These are phyloP conservation scores for Pachypsylla venusta DNA, from an alignment of 1,140 invertebrate species.

Conservation along the genomic window DNA sequence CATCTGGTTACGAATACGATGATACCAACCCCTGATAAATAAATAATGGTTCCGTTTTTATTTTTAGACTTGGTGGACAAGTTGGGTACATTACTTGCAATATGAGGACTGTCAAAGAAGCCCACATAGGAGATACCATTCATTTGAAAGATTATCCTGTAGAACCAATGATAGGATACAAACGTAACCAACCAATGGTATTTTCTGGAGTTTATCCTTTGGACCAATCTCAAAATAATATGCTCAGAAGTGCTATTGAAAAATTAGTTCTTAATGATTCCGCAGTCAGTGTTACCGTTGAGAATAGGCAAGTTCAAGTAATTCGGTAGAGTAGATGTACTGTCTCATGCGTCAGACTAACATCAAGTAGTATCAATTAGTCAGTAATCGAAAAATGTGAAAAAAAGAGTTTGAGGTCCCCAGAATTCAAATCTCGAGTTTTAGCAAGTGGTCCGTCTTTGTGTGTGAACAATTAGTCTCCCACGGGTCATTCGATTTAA, in stretches of 20 bases:
- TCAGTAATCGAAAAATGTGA: too few relatives aligned
- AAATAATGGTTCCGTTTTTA: constrained; percentile 25
- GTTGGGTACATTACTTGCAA: constrained; percentile 69
- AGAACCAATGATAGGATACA: constrained; percentile 47
- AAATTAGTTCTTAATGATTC: constrained; percentile 89
- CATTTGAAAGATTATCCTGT: constrained; percentile 38
- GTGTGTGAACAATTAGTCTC: too few relatives aligned
- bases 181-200: constrained; percentile 69
- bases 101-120: constrained; percentile 62
- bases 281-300: constrained; percentile 60
- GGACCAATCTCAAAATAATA: constrained; percentile 67
- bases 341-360: too few relatives aligned
- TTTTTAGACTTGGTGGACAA: constrained; percentile 53
- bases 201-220: constrained; percentile 88
- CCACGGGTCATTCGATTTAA: too few relatives aligned
- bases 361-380: too few relatives aligned
- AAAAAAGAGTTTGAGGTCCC: too few relatives aligned
- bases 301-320: constrained; percentile 64
- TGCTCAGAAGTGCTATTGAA: constrained; percentile 65
- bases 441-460: background rate
- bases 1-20: too few relatives aligned
- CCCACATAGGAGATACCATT: constrained; percentile 74
- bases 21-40: constrained; percentile 13
- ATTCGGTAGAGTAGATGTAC: too few relatives aligned
- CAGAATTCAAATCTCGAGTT: too few relatives aligned